These are phyloP conservation scores for Cladorhizidae sp. DNA, from an alignment of 37 sponge, comb jelly and placozoan genomes.

Conservation along the genomic window DNA sequence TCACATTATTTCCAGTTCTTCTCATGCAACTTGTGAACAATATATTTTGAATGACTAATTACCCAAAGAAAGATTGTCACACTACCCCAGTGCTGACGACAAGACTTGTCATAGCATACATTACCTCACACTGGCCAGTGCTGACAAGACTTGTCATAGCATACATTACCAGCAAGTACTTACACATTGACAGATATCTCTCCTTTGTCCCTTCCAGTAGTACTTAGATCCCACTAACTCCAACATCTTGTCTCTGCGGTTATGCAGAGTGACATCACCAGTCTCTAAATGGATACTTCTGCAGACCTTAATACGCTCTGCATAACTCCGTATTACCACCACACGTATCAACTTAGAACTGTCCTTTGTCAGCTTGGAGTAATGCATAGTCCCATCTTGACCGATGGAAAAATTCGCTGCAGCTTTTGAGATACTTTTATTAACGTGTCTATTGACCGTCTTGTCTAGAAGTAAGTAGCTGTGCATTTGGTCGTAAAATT, in stretches of 20 bases:
- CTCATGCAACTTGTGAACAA: too few relatives aligned
- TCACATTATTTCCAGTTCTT: too few relatives aligned
- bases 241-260: conserved; percentile 47
- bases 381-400: conserved; percentile 10
- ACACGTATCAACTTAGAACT: neutral
- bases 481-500: conserved; percentile 35
- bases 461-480: neutral
- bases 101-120: too few relatives aligned
- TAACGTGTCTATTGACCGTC: neutral
- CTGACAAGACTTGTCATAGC: too few relatives aligned
- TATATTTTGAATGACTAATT: too few relatives aligned
- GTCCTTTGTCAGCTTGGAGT: conserved; percentile 6
- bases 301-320: conserved; percentile 33
- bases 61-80: too few relatives aligned
- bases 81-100: too few relatives aligned
- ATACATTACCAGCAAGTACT: too few relatives aligned
- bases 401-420: conserved; percentile 21
- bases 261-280: conserved; percentile 8
- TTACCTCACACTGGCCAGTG: too few relatives aligned
- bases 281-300: conserved; percentile 28
- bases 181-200: conserved; percentile 43
- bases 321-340: conserved; percentile 31
- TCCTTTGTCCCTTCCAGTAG: conserved; percentile 51
- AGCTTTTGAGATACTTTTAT: neutral
- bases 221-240: conserved; percentile 31